Base-by-base conservation (phyloP, 37 sponge, comb jelly and placozoan species). In the Agelas oroides region DNA sequence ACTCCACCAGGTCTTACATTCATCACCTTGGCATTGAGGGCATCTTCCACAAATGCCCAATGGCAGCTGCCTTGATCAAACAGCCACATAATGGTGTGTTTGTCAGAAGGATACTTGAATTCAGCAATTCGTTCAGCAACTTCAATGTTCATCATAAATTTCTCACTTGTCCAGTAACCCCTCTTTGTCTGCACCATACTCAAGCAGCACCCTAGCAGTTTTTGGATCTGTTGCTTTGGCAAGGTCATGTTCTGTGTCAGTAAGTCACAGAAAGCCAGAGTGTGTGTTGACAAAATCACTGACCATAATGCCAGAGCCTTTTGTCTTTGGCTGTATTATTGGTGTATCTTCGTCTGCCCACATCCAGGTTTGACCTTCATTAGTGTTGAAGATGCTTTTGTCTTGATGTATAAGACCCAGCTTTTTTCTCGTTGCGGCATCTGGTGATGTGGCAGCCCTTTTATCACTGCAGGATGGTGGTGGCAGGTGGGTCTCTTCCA, bases 41-140 rank as follows among this genome's bases (percentile, higher is more conserved):
- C 83, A 56, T 82, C 72, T 0, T 71, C 73, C n/a, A 46, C 83
- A 27, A 37, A 73, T 54, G 81, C 81, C 46, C 21, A 16, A 41
- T 88, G 82, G 58, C 78, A 60, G 12, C 76, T 53, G 36, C 78
- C 71, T 1, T 82, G 89, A 38, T 89, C 89, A 78, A 89, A 89
- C 36, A 89, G 28, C 78, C 83, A 83, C 0, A 77, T 34, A 60
- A 70, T 6, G 5, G 53, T 89, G 82, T 82, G 59, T 35, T 36
- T 32, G 11, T 17, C 3, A 33, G 37, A 53, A 5, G 72, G 77
- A 30, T 89, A 89, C 65, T 89, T 77, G 19, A 62, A 59, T 24
- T 89, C 73, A 0, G 89, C 89, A 30, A 83, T 89, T 24, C 41
- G 33, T 16, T 52, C 31, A 14, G 84, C 83, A 12, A 40, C 58